phyloP scores from a whole-genome alignment of 2,113 vertebrate genomes.

The Semnornis frantzii region DNA sequence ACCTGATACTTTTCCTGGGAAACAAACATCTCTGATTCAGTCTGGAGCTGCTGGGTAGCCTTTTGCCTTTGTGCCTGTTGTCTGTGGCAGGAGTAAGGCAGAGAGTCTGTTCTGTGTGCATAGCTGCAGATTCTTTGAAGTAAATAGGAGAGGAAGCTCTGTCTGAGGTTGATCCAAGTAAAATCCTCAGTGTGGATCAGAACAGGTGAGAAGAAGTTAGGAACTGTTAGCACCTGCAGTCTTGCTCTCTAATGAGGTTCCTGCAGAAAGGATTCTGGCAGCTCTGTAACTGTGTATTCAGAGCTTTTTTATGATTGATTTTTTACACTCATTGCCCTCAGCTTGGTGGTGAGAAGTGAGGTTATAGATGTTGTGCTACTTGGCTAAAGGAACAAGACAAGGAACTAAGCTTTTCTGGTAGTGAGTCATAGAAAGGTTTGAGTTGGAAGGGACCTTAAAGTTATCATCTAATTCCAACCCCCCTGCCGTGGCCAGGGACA shows the following conservation, averaged over 20 bases:
- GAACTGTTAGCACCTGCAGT: not conserved
- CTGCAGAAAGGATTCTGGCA: not conserved
- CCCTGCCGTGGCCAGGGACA: too few species aligned
- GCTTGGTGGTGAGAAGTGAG: not conserved
- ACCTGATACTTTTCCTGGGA: not conserved
- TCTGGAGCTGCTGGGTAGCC: not conserved
- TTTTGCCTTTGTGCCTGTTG: not conserved
- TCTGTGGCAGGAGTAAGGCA: not conserved
- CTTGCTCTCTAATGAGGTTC: not conserved
- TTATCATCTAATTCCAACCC: too few species aligned
- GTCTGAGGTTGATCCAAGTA: not conserved
- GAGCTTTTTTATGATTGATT: not conserved
- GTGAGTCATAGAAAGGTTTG: not conserved
- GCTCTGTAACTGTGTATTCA: not conserved
- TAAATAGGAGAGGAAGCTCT: not conserved
- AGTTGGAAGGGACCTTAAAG: too few species aligned
- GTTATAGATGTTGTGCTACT: not conserved
- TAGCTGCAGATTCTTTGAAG: conserved; percentile 8
- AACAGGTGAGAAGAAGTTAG: not conserved
- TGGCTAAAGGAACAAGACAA: not conserved
- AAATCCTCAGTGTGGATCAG: not conserved
- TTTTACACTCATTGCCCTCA: not conserved
- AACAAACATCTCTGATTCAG: not conserved
- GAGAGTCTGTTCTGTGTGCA: not conserved
- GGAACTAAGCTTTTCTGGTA: not conserved